Evolutionary conservation across 1,140 invertebrate genomes (phyloP).

Genomic region (Anastatus disparis): DNA sequence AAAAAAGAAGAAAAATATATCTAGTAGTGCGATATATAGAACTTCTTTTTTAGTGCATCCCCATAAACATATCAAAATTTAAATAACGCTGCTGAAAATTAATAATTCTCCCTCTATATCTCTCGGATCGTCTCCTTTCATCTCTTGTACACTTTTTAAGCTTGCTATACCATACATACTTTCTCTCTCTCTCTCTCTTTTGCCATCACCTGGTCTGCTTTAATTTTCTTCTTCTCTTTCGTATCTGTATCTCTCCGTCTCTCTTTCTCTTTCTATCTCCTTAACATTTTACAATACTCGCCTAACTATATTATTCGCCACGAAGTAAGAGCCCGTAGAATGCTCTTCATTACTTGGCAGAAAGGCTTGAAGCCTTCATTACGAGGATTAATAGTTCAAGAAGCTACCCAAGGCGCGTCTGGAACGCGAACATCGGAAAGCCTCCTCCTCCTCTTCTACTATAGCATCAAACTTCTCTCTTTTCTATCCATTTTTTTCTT

Average conservation of each 20-base stretch:
- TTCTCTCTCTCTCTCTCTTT: slow-evolving; percentile 16
- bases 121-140: slow-evolving; percentile 28
- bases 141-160: no score
- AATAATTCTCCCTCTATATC: slow-evolving; percentile 2
- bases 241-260: background rate
- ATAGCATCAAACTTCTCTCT: no score
- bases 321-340: slow-evolving; percentile 40
- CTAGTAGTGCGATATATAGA: no score
- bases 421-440: background rate
- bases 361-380: slow-evolving; percentile 47
- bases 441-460: no score
- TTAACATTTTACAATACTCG: slow-evolving; percentile 30
- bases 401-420: slow-evolving; percentile 16
- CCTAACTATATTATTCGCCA: slow-evolving; percentile 32
- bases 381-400: slow-evolving; percentile 48
- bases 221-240: background rate
- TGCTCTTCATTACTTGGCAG: slow-evolving; percentile 43
- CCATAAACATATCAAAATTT: slow-evolving; percentile 6
- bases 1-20: no score
- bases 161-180: background rate
- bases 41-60: background rate
- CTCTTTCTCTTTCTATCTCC: slow-evolving; percentile 6
- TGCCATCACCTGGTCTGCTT: slow-evolving; percentile 37
- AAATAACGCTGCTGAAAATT: slow-evolving; percentile 5
- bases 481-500: background rate